phyloP scores from a whole-genome alignment of 2,113 vertebrate species.

The Kryptolebias marmoratus region DNA sequence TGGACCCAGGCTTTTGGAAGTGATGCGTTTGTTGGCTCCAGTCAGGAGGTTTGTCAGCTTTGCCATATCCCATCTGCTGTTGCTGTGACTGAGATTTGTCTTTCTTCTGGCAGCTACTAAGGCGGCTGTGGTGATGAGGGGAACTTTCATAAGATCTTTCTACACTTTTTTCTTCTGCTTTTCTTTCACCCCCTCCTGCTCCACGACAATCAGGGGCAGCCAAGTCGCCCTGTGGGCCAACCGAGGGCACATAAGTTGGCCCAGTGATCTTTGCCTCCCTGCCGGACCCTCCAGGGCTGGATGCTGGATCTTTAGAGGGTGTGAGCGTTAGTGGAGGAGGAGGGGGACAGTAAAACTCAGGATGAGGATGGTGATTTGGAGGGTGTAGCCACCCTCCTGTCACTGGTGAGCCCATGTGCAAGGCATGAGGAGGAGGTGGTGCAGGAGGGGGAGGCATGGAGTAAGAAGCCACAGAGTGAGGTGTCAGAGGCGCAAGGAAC shows the following conservation, averaged over 20 bases:
- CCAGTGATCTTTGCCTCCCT: slow-evolving; percentile 86
- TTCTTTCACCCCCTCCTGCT: slow-evolving; percentile 75
- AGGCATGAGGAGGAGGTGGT: slow-evolving; percentile 76
- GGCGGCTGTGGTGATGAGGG: slow-evolving; percentile 56
- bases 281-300: slow-evolving; percentile 65
- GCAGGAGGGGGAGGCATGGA: slow-evolving; percentile 84
- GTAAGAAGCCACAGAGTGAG: slow-evolving; percentile 88
- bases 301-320: slow-evolving; percentile 84
- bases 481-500: slow-evolving; percentile 69
- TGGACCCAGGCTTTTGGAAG: slow-evolving; percentile 61
- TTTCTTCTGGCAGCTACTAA: slow-evolving; percentile 79
- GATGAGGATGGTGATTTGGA: slow-evolving; percentile 77
- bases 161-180: slow-evolving; percentile 60
- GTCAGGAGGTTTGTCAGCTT: slow-evolving; percentile 86
- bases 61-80: slow-evolving; percentile 82
- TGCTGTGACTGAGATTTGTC: slow-evolving; percentile 72
- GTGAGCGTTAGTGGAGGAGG: slow-evolving; percentile 71
- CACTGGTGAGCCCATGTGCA: slow-evolving; percentile 83
- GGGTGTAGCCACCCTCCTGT: slow-evolving; percentile 86
- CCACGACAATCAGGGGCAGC: slow-evolving; percentile 81
- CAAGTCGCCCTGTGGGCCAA: slow-evolving; percentile 86
- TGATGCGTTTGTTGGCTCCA: slow-evolving; percentile 79
- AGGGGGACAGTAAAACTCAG: slow-evolving; percentile 89
- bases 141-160: slow-evolving; percentile 61
- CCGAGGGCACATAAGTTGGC: slow-evolving; percentile 91